These are phyloP conservation scores for Eristalis arbustorum DNA, from an alignment of 2,888 invertebrate species.

Conservation along the genomic window DNA sequence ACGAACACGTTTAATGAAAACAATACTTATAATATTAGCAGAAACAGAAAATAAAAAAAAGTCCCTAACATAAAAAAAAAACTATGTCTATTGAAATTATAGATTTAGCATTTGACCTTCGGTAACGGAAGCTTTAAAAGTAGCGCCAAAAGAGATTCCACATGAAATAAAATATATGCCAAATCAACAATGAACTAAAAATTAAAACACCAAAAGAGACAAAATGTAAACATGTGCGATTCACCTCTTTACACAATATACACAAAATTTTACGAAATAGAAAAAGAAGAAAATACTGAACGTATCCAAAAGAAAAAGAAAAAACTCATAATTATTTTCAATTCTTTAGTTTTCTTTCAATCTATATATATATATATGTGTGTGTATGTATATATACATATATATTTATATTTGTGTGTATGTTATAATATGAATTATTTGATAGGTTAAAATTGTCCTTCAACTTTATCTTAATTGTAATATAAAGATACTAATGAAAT, in stretches of 20 bases:
- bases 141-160: conserved; percentile 32
- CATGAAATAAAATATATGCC: conserved; percentile 45
- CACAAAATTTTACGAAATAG: conserved; percentile 65
- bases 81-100: not conserved
- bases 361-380: conserved; percentile 37
- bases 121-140: conserved; percentile 22
- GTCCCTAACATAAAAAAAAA: not conserved
- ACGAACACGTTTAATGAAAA: not conserved
- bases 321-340: conserved; percentile 69
- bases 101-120: not conserved
- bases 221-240: conserved; percentile 65
- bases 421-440: conserved; percentile 69
- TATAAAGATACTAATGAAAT: conserved; percentile 58
- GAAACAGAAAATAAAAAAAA: not conserved
- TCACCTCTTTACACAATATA: conserved; percentile 63
- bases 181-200: conserved; percentile 47
- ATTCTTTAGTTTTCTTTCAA: conserved; percentile 58
- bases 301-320: conserved; percentile 65
- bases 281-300: conserved; percentile 67
- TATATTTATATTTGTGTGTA: not conserved
- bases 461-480: conserved; percentile 27
- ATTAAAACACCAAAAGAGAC: conserved; percentile 47
- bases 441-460: conserved; percentile 53
- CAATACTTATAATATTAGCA: not conserved
- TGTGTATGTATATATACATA: conserved; percentile 15